These are phyloP conservation scores for Euspilapteryx auroguttella DNA, from an alignment of 2,888 invertebrate species.

Conservation along the genomic window DNA sequence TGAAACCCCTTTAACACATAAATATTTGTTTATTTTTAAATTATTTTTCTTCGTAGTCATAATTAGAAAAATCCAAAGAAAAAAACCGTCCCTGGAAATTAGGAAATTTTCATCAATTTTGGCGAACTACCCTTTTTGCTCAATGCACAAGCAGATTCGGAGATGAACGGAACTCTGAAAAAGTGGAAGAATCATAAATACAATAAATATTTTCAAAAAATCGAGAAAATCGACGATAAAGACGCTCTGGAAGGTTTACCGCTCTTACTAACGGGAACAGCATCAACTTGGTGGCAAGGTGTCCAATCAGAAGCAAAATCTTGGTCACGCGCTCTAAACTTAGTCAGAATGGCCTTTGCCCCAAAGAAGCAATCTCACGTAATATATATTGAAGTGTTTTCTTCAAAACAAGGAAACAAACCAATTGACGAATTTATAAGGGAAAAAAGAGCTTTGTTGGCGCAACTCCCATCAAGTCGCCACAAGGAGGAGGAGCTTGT, in stretches of 20 bases:
- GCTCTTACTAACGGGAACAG: no score
- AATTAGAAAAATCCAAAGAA: no score
- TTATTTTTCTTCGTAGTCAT: no score
- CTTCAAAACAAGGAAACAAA: conserved; percentile 5
- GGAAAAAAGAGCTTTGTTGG: conserved; percentile 8
- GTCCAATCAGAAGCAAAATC: no score
- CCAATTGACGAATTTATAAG: conserved; percentile 9
- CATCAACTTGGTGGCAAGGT: no score
- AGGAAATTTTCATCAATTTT: no score
- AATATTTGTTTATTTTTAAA: no score
- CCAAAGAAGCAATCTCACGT: conserved; percentile 8
- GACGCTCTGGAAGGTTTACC: conserved; percentile 8
- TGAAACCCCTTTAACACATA: no score
- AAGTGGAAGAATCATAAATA: conserved; percentile 8
- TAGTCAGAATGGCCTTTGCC: conserved; percentile 8
- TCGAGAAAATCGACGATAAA: conserved; percentile 7
- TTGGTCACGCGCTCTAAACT: conserved; percentile 7
- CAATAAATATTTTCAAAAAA: conserved; percentile 7
- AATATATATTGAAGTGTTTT: conserved; percentile 9
- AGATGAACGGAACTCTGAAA: conserved; percentile 3
- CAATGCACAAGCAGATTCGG: conserved; percentile 2
- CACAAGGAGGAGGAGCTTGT: conserved; percentile 10
- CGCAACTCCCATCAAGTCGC: conserved; percentile 8
- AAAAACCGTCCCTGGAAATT: no score
- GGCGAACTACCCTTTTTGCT: no score